phyloP scores from a whole-genome alignment of 2,113 vertebrate species.

The Pholis gunnellus region DNA sequence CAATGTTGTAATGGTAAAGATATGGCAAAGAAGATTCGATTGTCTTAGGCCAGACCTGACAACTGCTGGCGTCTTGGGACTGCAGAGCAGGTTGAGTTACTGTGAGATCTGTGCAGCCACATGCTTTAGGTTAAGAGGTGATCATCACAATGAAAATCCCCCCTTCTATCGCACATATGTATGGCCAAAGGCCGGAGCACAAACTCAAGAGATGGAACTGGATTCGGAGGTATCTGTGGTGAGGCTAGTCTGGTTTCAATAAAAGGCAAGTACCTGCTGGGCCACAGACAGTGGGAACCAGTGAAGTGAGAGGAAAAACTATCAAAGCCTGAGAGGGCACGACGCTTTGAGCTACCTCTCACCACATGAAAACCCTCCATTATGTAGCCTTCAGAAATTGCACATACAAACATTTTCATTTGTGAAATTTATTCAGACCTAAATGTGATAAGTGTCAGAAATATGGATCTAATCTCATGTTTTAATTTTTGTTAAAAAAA shows the following conservation, averaged over 20 bases:
- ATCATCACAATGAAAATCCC: conserved; percentile 82
- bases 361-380: conserved; percentile 55
- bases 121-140: conserved; percentile 87
- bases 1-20: conserved; percentile 70
- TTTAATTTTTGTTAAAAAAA: not conserved
- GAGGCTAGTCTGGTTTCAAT: conserved; percentile 80
- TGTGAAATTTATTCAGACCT: conserved; percentile 19
- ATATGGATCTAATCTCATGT: not conserved
- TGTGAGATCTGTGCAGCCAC: conserved; percentile 71
- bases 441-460: conserved; percentile 2
- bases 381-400: conserved; percentile 35
- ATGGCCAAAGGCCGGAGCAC: conserved; percentile 58
- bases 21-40: conserved; percentile 65
- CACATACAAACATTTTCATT: not conserved
- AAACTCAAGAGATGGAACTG: conserved; percentile 63
- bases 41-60: conserved; percentile 64
- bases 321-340: conserved; percentile 57
- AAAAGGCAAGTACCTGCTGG: conserved; percentile 76
- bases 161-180: conserved; percentile 66
- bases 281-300: conserved; percentile 60
- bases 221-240: conserved; percentile 66
- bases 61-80: conserved; percentile 62
- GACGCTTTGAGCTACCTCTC: conserved; percentile 55
- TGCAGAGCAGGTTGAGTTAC: conserved; percentile 70
- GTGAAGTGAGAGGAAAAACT: conserved; percentile 47